Conservation (phyloP, 1,140 invertebrate species). For the Hycleus cichorii region DNA sequence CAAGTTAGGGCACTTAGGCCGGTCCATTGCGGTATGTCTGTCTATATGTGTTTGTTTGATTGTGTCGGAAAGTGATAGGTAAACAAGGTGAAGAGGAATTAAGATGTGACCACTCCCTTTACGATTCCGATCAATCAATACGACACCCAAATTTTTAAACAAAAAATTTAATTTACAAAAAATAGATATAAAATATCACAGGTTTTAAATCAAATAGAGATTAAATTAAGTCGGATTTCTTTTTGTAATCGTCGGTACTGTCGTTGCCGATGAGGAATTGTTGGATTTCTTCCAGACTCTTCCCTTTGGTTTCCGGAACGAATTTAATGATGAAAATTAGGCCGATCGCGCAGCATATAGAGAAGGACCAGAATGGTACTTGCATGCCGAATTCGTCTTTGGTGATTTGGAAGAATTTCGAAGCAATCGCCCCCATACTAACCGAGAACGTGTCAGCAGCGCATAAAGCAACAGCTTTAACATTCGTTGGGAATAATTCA, state of each 20-base stretch:
- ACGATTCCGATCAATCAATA: slow-evolving; percentile 23
- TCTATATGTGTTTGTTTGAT: not conserved
- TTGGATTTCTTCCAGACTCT: slow-evolving; percentile 52
- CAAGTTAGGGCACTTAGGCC: slow-evolving; percentile 29
- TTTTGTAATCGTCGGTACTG: not conserved
- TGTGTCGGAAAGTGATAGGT: slow-evolving; percentile 18
- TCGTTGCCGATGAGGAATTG: slow-evolving; percentile 24
- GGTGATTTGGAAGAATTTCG: slow-evolving; percentile 62
- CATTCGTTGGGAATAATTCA: slow-evolving; percentile 64
- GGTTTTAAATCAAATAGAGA: too few relatives aligned
- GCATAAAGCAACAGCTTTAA: slow-evolving; percentile 60
- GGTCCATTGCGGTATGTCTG: not conserved
- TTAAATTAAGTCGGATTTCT: too few relatives aligned
- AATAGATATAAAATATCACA: too few relatives aligned
- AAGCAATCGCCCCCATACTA: slow-evolving; percentile 63
- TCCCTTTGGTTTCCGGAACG: slow-evolving; percentile 77
- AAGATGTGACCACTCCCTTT: slow-evolving; percentile 30
- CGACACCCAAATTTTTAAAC: slow-evolving; percentile 17
- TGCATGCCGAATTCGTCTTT: slow-evolving; percentile 50
- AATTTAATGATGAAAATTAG: slow-evolving; percentile 54
- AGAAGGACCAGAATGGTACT: slow-evolving; percentile 66
- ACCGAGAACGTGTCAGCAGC: slow-evolving; percentile 63
- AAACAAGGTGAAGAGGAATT: slow-evolving; percentile 22
- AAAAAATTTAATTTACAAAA: too few relatives aligned
- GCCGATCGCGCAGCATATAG: slow-evolving; percentile 54